A percentile compares a stretch with the other conserved stretches of the same genome.
Conservation (phyloP, 2,113 vertebrate genomes). For the Glaucomys volans region DNA sequence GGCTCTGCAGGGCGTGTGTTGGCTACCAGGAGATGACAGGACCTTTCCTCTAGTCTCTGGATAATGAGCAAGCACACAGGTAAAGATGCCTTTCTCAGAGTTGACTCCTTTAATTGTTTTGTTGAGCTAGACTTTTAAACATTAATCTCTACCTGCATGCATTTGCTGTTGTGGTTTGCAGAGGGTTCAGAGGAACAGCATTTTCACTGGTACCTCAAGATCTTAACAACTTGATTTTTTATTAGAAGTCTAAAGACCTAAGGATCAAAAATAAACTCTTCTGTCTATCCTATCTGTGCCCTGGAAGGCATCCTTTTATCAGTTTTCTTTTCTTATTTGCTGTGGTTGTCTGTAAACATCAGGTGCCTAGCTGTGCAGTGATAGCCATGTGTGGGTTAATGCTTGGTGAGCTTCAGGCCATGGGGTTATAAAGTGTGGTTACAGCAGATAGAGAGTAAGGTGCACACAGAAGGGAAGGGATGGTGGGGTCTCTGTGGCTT, state of each 20-base stretch:
- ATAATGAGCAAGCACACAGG: slow-evolving; percentile 79
- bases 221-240: slow-evolving; percentile 35
- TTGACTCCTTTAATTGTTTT: slow-evolving; percentile 53
- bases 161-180: slow-evolving; percentile 69
- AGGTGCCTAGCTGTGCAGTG: neutral
- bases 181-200: neutral
- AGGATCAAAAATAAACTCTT: slow-evolving; percentile 3
- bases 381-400: neutral
- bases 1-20: neutral
- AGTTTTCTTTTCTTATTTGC: neutral
- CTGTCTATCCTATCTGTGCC: neutral
- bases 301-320: neutral
- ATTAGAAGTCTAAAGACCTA: slow-evolving; percentile 13
- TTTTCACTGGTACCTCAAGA: slow-evolving; percentile 47
- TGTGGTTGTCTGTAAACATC: neutral
- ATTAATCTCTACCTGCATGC: neutral
- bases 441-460: neutral
- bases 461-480: slow-evolving; percentile 4
- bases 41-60: slow-evolving; percentile 42
- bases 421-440: neutral
- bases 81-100: slow-evolving; percentile 65
- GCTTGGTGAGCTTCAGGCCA: neutral
- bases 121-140: slow-evolving; percentile 58
- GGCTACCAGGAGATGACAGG: slow-evolving; percentile 39
- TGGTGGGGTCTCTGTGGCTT: neutral